Conservation (phyloP, 2,113 vertebrate species). For the Calypte anna region DNA sequence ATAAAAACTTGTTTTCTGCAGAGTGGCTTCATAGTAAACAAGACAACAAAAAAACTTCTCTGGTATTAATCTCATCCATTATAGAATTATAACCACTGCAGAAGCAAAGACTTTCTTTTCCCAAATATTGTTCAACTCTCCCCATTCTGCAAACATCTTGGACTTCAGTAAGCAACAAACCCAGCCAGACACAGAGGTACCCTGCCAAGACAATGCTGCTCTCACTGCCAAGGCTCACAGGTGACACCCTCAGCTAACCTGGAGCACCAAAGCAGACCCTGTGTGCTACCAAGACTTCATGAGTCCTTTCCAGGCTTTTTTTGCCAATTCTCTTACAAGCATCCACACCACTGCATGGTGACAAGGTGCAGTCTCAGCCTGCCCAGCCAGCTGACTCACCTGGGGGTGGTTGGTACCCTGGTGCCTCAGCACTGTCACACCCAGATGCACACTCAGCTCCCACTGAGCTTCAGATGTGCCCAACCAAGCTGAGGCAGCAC, state of each 20-base stretch:
- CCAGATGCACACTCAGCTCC: neutral
- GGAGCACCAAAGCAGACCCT: constrained; percentile 35
- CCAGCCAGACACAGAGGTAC: neutral
- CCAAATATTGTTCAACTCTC: neutral
- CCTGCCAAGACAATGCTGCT: constrained; percentile 36
- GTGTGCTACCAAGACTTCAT: constrained; percentile 32
- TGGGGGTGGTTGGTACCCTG: neutral
- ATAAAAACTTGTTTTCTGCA: neutral
- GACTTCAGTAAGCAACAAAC: constrained; percentile 18
- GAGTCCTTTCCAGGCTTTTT: neutral
- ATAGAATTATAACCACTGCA: neutral
- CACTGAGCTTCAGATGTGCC: neutral
- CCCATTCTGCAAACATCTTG: neutral
- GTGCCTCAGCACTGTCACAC: neutral
- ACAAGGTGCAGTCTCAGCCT: constrained; percentile 10
- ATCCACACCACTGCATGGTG: constrained; percentile 25
- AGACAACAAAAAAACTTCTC: neutral
- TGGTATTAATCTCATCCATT: neutral
- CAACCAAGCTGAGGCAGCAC: neutral
- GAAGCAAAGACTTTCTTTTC: neutral
- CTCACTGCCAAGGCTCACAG: constrained; percentile 37
- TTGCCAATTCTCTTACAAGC: constrained; percentile 8
- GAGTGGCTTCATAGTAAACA: neutral
- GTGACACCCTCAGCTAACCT: neutral
- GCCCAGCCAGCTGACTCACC: constrained; percentile 36